These are phyloP conservation scores for Pheucticus melanocephalus DNA, from an alignment of 2,113 vertebrate genomes.

Conservation along the genomic window DNA sequence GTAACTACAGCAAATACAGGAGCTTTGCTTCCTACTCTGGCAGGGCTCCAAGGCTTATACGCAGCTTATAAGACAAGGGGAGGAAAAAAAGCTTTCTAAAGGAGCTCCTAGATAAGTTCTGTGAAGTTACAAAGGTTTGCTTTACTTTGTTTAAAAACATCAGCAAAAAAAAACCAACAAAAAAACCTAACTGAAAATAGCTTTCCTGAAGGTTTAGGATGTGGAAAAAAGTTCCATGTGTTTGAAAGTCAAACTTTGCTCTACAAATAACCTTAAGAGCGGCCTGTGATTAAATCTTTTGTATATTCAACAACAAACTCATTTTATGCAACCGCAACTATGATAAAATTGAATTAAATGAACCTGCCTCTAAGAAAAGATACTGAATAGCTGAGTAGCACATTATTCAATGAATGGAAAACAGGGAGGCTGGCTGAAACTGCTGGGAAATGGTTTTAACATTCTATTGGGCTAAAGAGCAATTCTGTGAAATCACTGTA, in stretches of 20 bases:
- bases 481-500: slow-evolving; percentile 50
- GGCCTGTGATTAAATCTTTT: slow-evolving; percentile 51
- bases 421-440: neutral
- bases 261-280: slow-evolving; percentile 34
- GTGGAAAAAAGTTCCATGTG: neutral
- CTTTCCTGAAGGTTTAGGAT: slow-evolving; percentile 3
- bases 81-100: neutral
- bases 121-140: neutral
- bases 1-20: neutral
- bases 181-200: neutral
- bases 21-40: neutral
- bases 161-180: too few species aligned
- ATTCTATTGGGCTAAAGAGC: slow-evolving; percentile 28
- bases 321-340: slow-evolving; percentile 54
- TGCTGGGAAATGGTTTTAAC: slow-evolving; percentile 1
- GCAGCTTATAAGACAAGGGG: neutral
- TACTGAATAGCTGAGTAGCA: slow-evolving; percentile 9
- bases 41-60: neutral
- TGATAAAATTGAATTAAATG: slow-evolving; percentile 69
- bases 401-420: slow-evolving; percentile 53
- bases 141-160: neutral
- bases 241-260: slow-evolving; percentile 39
- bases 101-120: neutral
- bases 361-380: slow-evolving; percentile 54
- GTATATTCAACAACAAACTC: slow-evolving; percentile 57